Percentiles rank a stretch among this genome's conserved stretches.
Conservation (phyloP, 2,888 invertebrate genomes). For the Lucinisca nassula region DNA sequence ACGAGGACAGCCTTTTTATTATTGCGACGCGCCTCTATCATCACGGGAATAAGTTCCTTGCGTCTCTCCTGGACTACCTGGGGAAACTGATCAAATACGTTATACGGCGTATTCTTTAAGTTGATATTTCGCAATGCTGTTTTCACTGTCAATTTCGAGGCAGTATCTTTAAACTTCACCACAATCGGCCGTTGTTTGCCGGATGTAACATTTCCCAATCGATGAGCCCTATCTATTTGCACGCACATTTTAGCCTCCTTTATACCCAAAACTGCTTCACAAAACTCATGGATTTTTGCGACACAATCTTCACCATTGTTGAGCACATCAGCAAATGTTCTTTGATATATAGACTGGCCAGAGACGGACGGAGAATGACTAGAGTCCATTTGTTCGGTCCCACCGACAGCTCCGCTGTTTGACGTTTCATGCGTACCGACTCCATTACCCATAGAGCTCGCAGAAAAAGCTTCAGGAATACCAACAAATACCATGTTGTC, state of each 20-base stretch:
- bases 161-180: conserved; percentile 16
- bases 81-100: conserved; percentile 18
- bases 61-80: not conserved
- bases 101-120: not conserved
- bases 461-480: no score
- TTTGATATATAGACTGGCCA: no score
- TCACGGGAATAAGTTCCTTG: not conserved
- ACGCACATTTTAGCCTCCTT: not conserved
- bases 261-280: not conserved
- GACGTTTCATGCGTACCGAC: no score
- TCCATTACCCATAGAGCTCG: no score
- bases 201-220: not conserved
- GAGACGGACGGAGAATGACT: no score
- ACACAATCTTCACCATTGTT: no score
- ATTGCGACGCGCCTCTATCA: not conserved
- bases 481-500: no score
- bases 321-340: no score
- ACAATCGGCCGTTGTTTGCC: conserved; percentile 13
- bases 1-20: conserved; percentile 15
- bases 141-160: not conserved
- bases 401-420: no score
- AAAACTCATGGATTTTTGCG: not conserved
- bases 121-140: not conserved
- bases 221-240: not conserved
- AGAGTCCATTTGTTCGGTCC: no score